Evolutionary conservation across 2,113 vertebrate genomes (phyloP).

Genomic region (Leptodactylus fuscus): DNA sequence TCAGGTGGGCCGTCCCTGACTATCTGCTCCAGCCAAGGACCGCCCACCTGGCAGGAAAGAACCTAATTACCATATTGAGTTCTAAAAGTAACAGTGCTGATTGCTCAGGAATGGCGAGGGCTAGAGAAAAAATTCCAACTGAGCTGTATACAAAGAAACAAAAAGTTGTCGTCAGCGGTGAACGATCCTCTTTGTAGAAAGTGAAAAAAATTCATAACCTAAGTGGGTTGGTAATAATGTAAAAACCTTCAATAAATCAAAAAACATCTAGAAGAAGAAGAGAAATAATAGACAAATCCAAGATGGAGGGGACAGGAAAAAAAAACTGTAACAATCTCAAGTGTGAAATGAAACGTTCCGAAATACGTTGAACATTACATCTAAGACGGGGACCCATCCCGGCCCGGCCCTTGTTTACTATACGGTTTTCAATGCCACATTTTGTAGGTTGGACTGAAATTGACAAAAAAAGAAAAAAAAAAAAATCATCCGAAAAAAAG

Average conservation of each 20-base stretch:
- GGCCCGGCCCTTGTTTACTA: not conserved
- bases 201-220: not conserved
- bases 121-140: no score
- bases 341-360: conserved; percentile 4
- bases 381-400: not conserved
- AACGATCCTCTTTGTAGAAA: no score
- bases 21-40: no score
- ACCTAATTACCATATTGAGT: no score
- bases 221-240: not conserved
- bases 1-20: no score
- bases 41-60: no score
- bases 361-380: conserved; percentile 13
- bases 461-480: conserved; percentile 66
- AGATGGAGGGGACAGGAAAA: conserved; percentile 1
- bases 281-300: not conserved
- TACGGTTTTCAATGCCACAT: not conserved
- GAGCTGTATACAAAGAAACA: no score
- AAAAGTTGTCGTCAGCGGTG: no score
- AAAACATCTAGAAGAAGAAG: not conserved
- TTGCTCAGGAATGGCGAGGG: no score
- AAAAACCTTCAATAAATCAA: not conserved
- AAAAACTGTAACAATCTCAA: not conserved
- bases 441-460: not conserved
- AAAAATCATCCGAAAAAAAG: conserved; percentile 71
- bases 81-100: no score